Evolutionary conservation across 2,888 invertebrate genomes (phyloP), one percentile per base, ranked within the genome.

Genomic region (Catocala nupta): DNA sequence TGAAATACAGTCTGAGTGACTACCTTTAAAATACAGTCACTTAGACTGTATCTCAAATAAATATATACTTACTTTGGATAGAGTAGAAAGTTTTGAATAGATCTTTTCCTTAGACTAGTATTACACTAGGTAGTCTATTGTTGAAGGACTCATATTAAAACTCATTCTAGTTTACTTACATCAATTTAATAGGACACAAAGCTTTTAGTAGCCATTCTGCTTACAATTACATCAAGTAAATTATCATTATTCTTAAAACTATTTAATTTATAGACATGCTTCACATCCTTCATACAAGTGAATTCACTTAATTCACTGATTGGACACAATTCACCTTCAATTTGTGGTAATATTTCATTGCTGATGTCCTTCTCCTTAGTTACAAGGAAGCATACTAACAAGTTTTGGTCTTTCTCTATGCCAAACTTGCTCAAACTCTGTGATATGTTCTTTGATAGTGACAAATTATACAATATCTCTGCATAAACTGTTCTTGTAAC

Each of bases 391-490:
- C 93, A 92, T 39, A 93, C 70, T 33, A 93, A 71, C 12, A 93
- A 44, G 12, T 83, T 84, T 5, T 71, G 62, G 16, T 87, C 89
- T 45, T 83, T 86, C 49, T 90, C 89, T 61, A 96, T 93, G 0
- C 97, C 96, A 87, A 97, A 97, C 65, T 93, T 96, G 55, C 84
- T 90, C 54, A 97, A 89, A 66, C 97, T 96, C 70, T 96, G 95
- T 5, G 96, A 94, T 69, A 97, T 97, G 75, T 96, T 96, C 80
- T 95, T 96, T 0, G 96, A 95, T 0, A 95, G 85, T 0, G 96
- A 96, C 63, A 97, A 88, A 83, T 96, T 96, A 81, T 95, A 97
- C 13, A 97, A 81, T 53, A 96, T 93, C 87, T 97, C 97, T 0
- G 96, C 95, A 80, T 92, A 95, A 0, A 96, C 78, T 8, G 93